These are phyloP conservation scores for Diceros bicornis DNA, from an alignment of 2,797 vertebrate species.

Conservation along the genomic window DNA sequence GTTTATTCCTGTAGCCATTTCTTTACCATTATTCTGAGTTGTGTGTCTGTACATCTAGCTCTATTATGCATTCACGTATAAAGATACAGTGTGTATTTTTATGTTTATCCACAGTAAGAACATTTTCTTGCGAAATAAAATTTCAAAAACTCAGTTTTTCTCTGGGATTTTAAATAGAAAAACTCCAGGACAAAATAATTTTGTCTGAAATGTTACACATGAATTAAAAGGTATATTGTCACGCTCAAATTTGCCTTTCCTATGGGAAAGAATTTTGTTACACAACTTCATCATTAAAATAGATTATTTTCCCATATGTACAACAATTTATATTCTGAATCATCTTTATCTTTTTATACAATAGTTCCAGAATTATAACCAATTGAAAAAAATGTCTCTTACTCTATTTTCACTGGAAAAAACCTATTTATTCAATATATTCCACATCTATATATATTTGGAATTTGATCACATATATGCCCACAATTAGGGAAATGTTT, in stretches of 20 bases:
- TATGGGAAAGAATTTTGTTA: slow-evolving; percentile 30
- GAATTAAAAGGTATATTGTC: neutral
- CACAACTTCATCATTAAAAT: neutral
- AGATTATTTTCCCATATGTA: neutral
- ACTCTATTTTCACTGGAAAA: neutral
- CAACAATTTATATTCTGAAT: slow-evolving; percentile 18
- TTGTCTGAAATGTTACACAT: neutral
- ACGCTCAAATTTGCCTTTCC: neutral
- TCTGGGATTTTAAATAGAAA: neutral
- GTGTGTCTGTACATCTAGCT: neutral
- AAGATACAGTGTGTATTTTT: neutral
- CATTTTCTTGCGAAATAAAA: neutral
- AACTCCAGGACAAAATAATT: neutral
- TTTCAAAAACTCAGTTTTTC: neutral
- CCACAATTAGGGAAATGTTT: neutral
- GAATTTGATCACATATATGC: neutral
- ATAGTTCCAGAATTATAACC: slow-evolving; percentile 25
- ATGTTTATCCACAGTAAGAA: neutral
- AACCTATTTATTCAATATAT: neutral
- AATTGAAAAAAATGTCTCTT: neutral
- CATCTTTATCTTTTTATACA: neutral
- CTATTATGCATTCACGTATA: neutral
- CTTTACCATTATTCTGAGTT: neutral
- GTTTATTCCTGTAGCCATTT: neutral
- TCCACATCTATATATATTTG: neutral